phyloP scores from a whole-genome alignment of 2,797 vertebrate species.

The Percopsis omiscomaycus region DNA sequence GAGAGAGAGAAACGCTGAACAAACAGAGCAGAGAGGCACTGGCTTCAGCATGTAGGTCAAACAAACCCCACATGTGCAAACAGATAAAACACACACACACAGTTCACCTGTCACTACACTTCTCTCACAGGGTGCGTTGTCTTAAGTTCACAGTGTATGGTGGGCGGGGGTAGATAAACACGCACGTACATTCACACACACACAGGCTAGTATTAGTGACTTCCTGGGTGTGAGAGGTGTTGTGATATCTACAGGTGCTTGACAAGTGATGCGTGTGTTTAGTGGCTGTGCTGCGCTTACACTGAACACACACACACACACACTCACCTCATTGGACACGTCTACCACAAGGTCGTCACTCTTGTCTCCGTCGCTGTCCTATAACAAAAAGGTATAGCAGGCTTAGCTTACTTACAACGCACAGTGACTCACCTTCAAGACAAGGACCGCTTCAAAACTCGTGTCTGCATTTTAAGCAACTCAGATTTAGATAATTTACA shows the following conservation, averaged over 20 bases:
- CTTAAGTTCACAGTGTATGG: constrained; percentile 54
- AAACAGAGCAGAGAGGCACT: constrained; percentile 66
- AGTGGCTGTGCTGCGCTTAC: constrained; percentile 19
- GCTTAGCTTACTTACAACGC: neutral
- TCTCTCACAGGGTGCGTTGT: constrained; percentile 63
- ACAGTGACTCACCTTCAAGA: no score
- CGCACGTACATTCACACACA: constrained; percentile 22
- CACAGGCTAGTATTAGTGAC: constrained; percentile 56
- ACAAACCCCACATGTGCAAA: constrained; percentile 75
- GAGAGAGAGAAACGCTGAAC: constrained; percentile 58
- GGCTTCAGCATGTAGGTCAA: constrained; percentile 72
- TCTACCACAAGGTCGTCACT: constrained; percentile 96
- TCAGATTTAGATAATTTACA: no score
- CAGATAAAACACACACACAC: constrained; percentile 68
- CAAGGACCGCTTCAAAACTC: no score
- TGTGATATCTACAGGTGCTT: constrained; percentile 33
- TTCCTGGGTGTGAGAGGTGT: constrained; percentile 49
- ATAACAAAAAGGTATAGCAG: constrained; percentile 42
- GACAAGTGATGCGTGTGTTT: constrained; percentile 46
- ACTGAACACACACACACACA: constrained; percentile 1
- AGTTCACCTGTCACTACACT: constrained; percentile 63
- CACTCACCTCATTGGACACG: constrained; percentile 91
- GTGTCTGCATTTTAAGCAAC: no score
- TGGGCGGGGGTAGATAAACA: constrained; percentile 39
- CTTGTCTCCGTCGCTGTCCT: constrained; percentile 98